phyloP scores from a whole-genome alignment of 1,140 invertebrate species.

The Brevipalpus yothersi region DNA sequence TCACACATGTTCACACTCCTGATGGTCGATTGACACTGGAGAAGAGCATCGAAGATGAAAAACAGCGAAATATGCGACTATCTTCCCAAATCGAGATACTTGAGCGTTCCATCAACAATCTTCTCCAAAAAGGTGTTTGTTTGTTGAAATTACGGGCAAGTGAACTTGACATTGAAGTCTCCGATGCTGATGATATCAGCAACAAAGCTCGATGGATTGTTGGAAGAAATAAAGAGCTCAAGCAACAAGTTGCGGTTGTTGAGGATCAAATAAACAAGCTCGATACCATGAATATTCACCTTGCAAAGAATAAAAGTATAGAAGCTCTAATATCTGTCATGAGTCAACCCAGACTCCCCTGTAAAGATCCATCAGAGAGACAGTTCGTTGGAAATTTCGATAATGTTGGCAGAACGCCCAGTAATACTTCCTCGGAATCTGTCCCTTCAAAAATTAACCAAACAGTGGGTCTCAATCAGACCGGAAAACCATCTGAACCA shows the following conservation, averaged over 20 bases:
- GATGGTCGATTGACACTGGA: not conserved
- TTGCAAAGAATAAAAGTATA: conserved; percentile 10
- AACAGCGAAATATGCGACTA: conserved; percentile 53
- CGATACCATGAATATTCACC: conserved; percentile 15
- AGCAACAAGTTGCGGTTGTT: conserved; percentile 52
- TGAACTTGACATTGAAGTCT: conserved; percentile 61
- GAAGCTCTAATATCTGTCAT: not conserved
- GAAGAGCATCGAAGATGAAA: conserved; percentile 12
- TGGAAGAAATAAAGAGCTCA: conserved; percentile 61
- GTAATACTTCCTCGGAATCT: not conserved
- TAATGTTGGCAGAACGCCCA: not conserved
- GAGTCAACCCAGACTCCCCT: not conserved
- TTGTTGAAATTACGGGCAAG: conserved; percentile 65
- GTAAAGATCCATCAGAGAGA: not conserved
- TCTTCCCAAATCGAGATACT: conserved; percentile 49
- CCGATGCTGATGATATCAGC: conserved; percentile 53
- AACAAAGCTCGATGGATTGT: conserved; percentile 75
- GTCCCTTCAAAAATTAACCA: too few relatives aligned
- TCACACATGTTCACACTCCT: too few relatives aligned
- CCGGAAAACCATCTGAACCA: too few relatives aligned
- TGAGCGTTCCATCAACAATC: conserved; percentile 64
- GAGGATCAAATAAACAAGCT: conserved; percentile 41
- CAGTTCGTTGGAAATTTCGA: not conserved
- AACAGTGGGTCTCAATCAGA: too few relatives aligned
- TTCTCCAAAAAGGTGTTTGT: conserved; percentile 73